These are phyloP conservation scores for Dexiosoma caninum DNA, from an alignment of 2,888 invertebrate species.

Conservation along the genomic window DNA sequence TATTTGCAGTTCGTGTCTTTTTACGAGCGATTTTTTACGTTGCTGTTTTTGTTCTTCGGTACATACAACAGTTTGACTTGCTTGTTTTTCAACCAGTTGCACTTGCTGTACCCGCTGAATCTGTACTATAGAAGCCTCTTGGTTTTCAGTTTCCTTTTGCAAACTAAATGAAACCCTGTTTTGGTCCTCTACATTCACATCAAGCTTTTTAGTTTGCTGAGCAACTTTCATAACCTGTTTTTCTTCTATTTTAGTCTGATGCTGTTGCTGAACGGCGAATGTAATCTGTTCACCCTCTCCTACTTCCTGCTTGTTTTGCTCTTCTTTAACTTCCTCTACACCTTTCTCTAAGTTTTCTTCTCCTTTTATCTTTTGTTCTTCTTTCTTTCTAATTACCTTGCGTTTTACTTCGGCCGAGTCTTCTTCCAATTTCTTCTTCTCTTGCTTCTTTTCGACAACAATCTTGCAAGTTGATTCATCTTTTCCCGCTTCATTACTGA, in stretches of 20 bases:
- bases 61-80: not conserved
- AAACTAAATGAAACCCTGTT: conserved; percentile 55
- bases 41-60: conserved; percentile 4
- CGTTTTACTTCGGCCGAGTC: conserved; percentile 77
- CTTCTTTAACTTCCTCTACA: conserved; percentile 19
- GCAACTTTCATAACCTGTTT: not conserved
- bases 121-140: not conserved
- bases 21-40: conserved; percentile 1
- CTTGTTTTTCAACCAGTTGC: conserved; percentile 2
- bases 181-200: conserved; percentile 46
- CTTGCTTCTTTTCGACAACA: conserved; percentile 83
- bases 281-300: conserved; percentile 23
- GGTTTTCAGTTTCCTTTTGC: conserved; percentile 25
- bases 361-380: conserved; percentile 65
- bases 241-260: not conserved
- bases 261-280: not conserved
- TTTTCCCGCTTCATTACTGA: conserved; percentile 93
- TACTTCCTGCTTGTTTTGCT: conserved; percentile 13
- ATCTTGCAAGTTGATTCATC: conserved; percentile 92
- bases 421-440: conserved; percentile 80
- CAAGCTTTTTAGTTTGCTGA: conserved; percentile 28
- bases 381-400: conserved; percentile 78
- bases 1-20: conserved; percentile 13
- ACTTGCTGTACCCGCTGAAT: not conserved
- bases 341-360: conserved; percentile 28